Base-by-base conservation (phyloP, 1,140 invertebrate genomes). In the Calliphora vicina region DNA sequence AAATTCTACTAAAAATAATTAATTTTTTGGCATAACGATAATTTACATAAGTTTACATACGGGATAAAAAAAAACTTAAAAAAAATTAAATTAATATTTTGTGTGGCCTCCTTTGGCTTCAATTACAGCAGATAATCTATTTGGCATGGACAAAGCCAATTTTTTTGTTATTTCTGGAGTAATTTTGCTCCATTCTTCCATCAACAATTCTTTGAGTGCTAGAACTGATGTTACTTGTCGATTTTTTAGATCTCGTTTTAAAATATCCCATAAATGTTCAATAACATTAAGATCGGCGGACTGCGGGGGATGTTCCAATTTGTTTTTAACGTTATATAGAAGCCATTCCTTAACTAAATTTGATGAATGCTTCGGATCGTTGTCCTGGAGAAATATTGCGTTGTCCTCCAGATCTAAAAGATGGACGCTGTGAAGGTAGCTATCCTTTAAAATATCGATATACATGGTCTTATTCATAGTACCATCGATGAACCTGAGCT, bases 401-500 rank as follows among this genome's bases (percentile, higher is more conserved):
- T 20, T 20, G 50, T 20, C 50, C 13, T 57, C 50, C n/a, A 57
- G 50, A 20, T 57, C 13, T 57, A 57, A 20, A 17, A 57, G 13
- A 5, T 57, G 13, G 50, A 57, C n/a, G 50, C 50, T 12, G n/a
- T 2, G n/a, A 57, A 57, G 13, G n/a, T 17, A 57, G 13, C n/a
- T 20, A 13, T 57, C 50, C 10, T 57, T 57, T 13, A 57, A 20
- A 57, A 57, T 57, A 5, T 57, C 13, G 13, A 57, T 17, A 80
- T 80, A 80, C 17, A 20, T 9, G 25, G 29, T 17, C n/a, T 15
- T 35, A 35, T 42, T 23, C 78, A 80, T 80, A 20, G 20, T 42
- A 23, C 43, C 78, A 29, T 82, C 80, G 27, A 82, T 81, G 13
- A 50, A 50, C 12, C 13, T 23, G 15, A 81, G 15, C 26, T 81